phyloP scores from a whole-genome alignment of 2,113 vertebrate genomes.

The Odontesthes bonariensis region DNA sequence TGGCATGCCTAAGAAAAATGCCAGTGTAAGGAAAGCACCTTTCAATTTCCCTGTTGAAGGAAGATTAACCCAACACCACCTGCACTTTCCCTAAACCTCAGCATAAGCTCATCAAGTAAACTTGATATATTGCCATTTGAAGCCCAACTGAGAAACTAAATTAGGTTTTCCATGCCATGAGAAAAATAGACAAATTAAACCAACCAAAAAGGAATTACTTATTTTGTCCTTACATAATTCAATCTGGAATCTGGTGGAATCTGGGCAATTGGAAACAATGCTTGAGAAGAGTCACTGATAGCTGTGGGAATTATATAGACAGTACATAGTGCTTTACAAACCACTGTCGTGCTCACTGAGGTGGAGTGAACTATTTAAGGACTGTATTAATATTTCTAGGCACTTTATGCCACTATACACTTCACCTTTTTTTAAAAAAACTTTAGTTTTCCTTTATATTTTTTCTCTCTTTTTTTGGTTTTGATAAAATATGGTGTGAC shows the following conservation, averaged over 20 bases:
- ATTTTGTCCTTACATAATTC: not conserved
- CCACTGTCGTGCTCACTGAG: no score
- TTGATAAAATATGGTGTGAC: no score
- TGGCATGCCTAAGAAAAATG: not conserved
- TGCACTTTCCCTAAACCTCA: not conserved
- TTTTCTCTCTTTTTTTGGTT: no score
- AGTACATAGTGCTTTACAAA: no score
- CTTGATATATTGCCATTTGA: not conserved
- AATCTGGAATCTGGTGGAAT: not conserved
- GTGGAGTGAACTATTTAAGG: no score
- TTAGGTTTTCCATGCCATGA: not conserved
- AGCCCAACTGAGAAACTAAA: not conserved
- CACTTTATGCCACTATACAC: no score
- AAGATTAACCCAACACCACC: not conserved
- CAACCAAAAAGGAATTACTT: not conserved
- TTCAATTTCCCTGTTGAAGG: conserved; percentile 11
- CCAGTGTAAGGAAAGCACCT: not conserved
- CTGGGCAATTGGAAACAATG: not conserved
- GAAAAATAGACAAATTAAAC: not conserved
- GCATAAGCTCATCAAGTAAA: not conserved
- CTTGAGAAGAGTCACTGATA: not conserved
- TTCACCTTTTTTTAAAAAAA: no score
- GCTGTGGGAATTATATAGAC: not conserved
- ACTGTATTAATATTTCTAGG: no score
- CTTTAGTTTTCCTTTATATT: no score